These are phyloP conservation scores for Neodiprion fabricii DNA, from an alignment of 1,140 invertebrate genomes.

Conservation along the genomic window DNA sequence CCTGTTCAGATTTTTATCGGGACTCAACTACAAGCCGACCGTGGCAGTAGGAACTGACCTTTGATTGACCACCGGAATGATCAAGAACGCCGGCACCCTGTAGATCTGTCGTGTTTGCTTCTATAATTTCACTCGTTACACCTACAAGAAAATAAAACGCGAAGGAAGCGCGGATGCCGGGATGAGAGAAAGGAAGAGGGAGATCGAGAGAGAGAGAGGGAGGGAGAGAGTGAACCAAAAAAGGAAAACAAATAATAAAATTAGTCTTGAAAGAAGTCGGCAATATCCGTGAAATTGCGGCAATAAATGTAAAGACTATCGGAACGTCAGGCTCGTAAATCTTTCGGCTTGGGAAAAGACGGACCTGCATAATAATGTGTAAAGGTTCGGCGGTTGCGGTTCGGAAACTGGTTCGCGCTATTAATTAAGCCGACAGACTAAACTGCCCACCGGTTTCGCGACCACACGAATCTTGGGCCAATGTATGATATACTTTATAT, in stretches of 20 bases:
- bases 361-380: background rate
- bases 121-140: background rate
- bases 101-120: background rate
- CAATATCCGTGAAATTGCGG: no score
- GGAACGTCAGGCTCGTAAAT: background rate
- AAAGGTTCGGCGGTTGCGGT: background rate
- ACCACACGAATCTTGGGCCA: background rate
- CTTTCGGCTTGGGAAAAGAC: background rate
- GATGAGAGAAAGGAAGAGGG: background rate
- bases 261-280: no score
- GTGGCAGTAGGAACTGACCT: constrained; percentile 1
- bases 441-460: background rate
- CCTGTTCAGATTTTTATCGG: background rate
- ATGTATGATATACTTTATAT: no score
- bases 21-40: background rate
- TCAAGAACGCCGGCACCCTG: background rate
- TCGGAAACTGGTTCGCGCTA: background rate
- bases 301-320: background rate
- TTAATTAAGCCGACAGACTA: constrained; percentile 1
- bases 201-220: no score
- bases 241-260: background rate
- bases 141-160: background rate
- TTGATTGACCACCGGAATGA: constrained; percentile 2
- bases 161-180: background rate
- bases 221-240: background rate